Conservation (phyloP, 2,888 invertebrate genomes). For the Aproaerema taeniolella region DNA sequence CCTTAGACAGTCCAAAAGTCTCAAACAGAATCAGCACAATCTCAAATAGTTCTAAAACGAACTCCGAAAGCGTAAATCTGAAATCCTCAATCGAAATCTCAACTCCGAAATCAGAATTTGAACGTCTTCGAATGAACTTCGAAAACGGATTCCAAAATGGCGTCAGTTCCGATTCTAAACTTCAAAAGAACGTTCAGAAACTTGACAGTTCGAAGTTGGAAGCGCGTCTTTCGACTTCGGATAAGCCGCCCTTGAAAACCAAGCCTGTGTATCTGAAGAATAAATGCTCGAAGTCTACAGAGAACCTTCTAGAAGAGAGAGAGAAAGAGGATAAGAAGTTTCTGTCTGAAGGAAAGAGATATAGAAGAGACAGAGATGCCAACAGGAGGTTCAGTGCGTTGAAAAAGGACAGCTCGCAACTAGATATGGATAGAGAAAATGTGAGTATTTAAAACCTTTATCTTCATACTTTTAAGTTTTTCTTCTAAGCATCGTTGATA, state of each 20-base stretch:
- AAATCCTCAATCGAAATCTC: too few relatives aligned
- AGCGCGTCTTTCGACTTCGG: constrained; percentile 4
- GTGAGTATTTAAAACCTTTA: constrained; percentile 63
- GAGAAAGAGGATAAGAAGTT: constrained; percentile 32
- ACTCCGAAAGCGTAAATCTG: not conserved
- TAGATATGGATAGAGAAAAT: constrained; percentile 61
- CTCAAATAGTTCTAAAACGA: not conserved
- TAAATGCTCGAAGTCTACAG: constrained; percentile 31
- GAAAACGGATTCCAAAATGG: constrained; percentile 29
- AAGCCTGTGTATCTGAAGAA: constrained; percentile 38
- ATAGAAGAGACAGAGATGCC: constrained; percentile 26
- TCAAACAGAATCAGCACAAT: too few relatives aligned
- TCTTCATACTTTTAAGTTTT: too few relatives aligned
- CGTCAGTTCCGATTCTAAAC: too few relatives aligned
- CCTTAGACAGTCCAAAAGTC: too few relatives aligned
- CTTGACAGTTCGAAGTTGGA: not conserved
- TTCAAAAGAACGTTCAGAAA: constrained; percentile 5
- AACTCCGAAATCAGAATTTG: constrained; percentile 40
- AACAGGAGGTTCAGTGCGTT: constrained; percentile 34
- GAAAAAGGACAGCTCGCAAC: constrained; percentile 42
- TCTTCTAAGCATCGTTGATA: too few relatives aligned
- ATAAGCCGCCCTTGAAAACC: constrained; percentile 29
- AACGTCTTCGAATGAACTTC: constrained; percentile 49
- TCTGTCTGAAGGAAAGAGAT: constrained; percentile 39
- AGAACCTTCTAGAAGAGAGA: constrained; percentile 29